Base-by-base conservation (phyloP, 1,140 invertebrate species). In the Alviniconcha marisindica region DNA sequence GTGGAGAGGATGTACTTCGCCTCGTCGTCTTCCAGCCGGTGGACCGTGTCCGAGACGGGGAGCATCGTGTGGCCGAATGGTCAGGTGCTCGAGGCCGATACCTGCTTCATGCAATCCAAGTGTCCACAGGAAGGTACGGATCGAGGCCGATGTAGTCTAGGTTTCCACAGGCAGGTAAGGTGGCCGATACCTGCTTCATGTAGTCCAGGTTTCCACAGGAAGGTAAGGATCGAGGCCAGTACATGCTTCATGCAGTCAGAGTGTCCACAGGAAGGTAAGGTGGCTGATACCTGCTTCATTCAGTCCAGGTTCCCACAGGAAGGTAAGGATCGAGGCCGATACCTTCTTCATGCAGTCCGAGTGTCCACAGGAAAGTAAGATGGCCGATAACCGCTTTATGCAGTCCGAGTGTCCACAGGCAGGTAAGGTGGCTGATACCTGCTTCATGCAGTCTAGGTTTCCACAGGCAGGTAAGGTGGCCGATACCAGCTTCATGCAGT, bases 1-100 rank as follows among this genome's bases (percentile, higher is more conserved):
- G 69, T 71, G 69, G 69, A 40, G 36, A 40, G 69, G 69, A 21
- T 71, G 10, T 71, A 71, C 38, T 71, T 71, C 36, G 21, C 33
- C 18, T 71, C 69, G 18, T 40, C 69, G 14, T 31, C 33, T 36
- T 18, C 38, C 18, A 5, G 24, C 56, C 3, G n/a, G 10, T 71
- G 69, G 69, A 40, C 33, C 14, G 69, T 71, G 69, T 18, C 14
- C 36, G 33, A 71, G 69, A 14, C 0, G 36, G 69, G 69, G 10
- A 71, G 69, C 69, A 40, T 71, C 2, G 69, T 71, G 69, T 71
- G 69, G 69, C 69, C 69, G 36, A 40, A 24, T 40, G 69, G 69
- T 38, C 69, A 71, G 36, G 69, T 24, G 36, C 69, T 71, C 33
- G 36, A 2, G 33, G 69, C 31, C 40, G 69, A 71, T 21, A 2